These are phyloP conservation scores for Phortica variegata DNA, from an alignment of 1,140 invertebrate species.

Conservation along the genomic window DNA sequence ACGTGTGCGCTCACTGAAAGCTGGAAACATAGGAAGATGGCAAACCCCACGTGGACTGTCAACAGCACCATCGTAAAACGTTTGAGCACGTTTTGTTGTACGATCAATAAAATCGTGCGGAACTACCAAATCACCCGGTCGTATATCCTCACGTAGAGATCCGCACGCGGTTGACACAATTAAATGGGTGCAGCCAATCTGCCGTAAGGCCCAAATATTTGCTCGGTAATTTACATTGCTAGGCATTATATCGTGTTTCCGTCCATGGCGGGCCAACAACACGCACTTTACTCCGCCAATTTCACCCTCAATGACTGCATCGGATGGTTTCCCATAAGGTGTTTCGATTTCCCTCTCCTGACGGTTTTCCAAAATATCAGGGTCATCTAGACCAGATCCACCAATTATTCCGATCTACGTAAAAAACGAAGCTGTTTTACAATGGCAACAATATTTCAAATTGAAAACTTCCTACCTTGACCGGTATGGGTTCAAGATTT, in stretches of 20 bases:
- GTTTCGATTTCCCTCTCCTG: constrained; percentile 69
- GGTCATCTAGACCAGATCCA: constrained; percentile 88
- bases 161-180: constrained; percentile 72
- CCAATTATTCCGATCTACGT: constrained; percentile 93
- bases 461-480: constrained; percentile 32
- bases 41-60: constrained; percentile 73
- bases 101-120: constrained; percentile 94
- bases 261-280: constrained; percentile 86
- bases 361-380: constrained; percentile 74
- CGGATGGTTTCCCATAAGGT: constrained; percentile 85
- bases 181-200: constrained; percentile 87
- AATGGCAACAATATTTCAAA: neutral
- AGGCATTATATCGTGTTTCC: constrained; percentile 79
- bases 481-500: constrained; percentile 40
- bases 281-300: constrained; percentile 72
- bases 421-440: neutral
- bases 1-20: constrained; percentile 76
- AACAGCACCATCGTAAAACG: constrained; percentile 83
- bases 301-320: constrained; percentile 73
- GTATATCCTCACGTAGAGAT: constrained; percentile 83
- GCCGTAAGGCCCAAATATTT: constrained; percentile 91
- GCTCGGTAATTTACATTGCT: constrained; percentile 87
- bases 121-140: constrained; percentile 86
- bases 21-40: constrained; percentile 89
- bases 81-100: constrained; percentile 72